phyloP scores from a whole-genome alignment of 2,113 vertebrate genomes.

The Quiscalus mexicanus region DNA sequence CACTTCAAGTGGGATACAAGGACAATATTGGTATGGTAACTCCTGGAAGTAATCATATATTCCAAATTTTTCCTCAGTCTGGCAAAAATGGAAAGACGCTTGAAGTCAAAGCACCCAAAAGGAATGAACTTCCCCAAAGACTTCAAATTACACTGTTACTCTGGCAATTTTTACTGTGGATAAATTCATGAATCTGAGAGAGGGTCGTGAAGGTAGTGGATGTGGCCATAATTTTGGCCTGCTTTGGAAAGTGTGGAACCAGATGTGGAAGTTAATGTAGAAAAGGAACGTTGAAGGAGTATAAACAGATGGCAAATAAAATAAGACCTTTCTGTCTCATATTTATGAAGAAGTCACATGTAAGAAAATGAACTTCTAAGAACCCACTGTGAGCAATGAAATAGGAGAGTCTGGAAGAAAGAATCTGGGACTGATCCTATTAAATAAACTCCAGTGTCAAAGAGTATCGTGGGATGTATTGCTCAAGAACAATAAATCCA shows the following conservation, averaged over 20 bases:
- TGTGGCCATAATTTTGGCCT: constrained; percentile 15
- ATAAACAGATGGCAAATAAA: constrained; percentile 63
- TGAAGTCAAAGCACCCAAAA: background rate
- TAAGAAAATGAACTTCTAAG: constrained; percentile 61
- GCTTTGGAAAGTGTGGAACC: constrained; percentile 7
- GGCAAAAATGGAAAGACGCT: background rate
- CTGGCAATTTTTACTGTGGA: background rate
- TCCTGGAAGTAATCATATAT: background rate
- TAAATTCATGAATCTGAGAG: background rate
- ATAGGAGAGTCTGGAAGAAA: constrained; percentile 50
- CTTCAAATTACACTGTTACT: background rate
- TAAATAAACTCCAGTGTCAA: constrained; percentile 54
- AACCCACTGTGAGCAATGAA: constrained; percentile 59
- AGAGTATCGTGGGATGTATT: constrained; percentile 19
- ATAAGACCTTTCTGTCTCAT: constrained; percentile 50
- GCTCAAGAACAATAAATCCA: constrained; percentile 52
- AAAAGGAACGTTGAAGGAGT: constrained; percentile 10
- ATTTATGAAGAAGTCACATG: constrained; percentile 54
- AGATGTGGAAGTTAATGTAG: constrained; percentile 53
- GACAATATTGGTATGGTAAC: background rate
- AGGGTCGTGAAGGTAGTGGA: background rate
- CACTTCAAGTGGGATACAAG: background rate
- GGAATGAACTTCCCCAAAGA: background rate
- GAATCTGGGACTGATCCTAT: constrained; percentile 35
- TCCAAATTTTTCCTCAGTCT: background rate